Evolutionary conservation across 2,888 invertebrate species (phyloP), one percentile per base, ranked within the genome.

Genomic region (Actias luna): DNA sequence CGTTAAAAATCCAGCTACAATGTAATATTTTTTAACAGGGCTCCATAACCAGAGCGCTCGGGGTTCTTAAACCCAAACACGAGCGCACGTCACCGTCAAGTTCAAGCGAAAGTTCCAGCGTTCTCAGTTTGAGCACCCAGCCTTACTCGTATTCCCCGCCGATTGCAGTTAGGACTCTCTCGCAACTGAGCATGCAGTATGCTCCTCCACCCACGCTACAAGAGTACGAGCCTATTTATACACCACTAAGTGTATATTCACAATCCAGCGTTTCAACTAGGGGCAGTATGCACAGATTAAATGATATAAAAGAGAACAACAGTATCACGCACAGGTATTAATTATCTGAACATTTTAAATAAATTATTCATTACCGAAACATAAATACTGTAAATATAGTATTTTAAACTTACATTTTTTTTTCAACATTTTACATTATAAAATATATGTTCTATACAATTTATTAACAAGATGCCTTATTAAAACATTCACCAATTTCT

Each of bases 31-130:
- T 57, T 33, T 68, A 69, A n/a, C 89, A 96, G 96, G 96, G 96
- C 67, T 96, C 96, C 59, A 92, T 96, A 83, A 95, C 95, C 65
- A 93, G 96, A 65, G 96, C 96, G 4, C 87, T 96, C 46, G 96
- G 96, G 58, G 96, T 94, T 52, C 94, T 95, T 5, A 94, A 95
- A 72, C 93, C 94, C 64, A 93, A 93, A 69, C 90, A 92, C 68
- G 95, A 95, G 62, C 93, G 95, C 65, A 94, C 94, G 0, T 95
- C 95, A 0, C 95, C 95, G 0, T 95, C 95, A 0, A 95, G 95
- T 57, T 95, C 95, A 0, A 95, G 95, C 62, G 94, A 94, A 72
- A 94, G 93, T 68, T 94, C 94, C 8, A 94, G 94, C 66, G 93
- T 94, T 10, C 78, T 94, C 55, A 94, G 94, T 69, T 83, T 94